Conservation (phyloP, 1,140 invertebrate species). For the Drosophila mayri region DNA sequence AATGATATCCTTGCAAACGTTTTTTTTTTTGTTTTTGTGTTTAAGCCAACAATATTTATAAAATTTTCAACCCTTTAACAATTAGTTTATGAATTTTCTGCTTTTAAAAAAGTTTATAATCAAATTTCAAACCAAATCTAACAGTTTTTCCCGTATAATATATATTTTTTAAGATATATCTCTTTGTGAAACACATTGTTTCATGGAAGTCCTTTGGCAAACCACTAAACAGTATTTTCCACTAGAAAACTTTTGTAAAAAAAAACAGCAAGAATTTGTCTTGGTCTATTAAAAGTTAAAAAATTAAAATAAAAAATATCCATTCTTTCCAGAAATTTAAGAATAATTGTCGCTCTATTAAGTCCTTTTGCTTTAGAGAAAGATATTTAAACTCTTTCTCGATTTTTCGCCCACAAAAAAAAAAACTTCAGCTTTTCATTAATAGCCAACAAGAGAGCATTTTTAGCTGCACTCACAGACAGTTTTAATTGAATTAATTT, state of each 20-base stretch:
- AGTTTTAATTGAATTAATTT: too few relatives aligned
- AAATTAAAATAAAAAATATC: too few relatives aligned
- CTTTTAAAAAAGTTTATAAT: neutral
- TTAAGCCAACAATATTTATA: neutral
- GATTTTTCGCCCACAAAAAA: neutral
- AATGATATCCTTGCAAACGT: conserved; percentile 9
- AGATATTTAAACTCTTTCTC: neutral
- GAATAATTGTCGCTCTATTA: neutral
- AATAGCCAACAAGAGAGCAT: too few relatives aligned
- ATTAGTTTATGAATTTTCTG: too few relatives aligned
- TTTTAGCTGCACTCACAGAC: too few relatives aligned
- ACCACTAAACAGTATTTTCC: neutral
- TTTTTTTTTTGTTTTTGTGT: neutral
- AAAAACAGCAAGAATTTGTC: neutral
- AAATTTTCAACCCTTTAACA: too few relatives aligned
- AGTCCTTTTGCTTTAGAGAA: neutral
- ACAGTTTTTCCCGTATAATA: neutral
- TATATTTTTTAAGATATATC: neutral
- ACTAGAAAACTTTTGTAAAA: neutral
- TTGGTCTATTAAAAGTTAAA: neutral
- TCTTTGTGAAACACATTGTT: too few relatives aligned
- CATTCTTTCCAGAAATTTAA: too few relatives aligned
- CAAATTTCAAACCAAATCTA: neutral
- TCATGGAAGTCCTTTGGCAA: neutral
- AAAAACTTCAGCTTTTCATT: too few relatives aligned